Conservation (phyloP, 1,140 invertebrate genomes). For the Sitophilus oryzae region DNA sequence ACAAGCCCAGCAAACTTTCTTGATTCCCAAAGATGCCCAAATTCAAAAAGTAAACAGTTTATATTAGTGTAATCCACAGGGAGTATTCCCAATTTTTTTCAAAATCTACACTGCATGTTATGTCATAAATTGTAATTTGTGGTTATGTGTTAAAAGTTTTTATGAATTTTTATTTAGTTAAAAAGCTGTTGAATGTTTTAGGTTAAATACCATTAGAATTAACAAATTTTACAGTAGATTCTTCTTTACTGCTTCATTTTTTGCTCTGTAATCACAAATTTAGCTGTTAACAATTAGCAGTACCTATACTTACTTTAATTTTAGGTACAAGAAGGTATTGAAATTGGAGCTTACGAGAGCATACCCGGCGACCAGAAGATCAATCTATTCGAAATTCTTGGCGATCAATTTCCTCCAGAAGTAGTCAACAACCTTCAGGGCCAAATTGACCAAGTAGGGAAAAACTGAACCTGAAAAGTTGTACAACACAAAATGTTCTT, state of each 20-base stretch:
- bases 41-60: conserved; percentile 60
- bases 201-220: too few species aligned
- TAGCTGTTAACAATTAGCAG: neutral
- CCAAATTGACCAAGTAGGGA: conserved; percentile 74
- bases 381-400: conserved; percentile 72
- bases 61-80: neutral
- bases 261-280: too few species aligned
- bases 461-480: conserved; percentile 45
- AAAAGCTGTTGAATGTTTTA: too few species aligned
- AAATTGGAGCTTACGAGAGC: conserved; percentile 73
- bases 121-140: too few species aligned
- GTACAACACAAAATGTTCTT: neutral
- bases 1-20: conserved; percentile 73
- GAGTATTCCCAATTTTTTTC: too few species aligned
- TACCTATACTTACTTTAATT: conserved; percentile 18
- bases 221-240: too few species aligned
- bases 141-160: too few species aligned
- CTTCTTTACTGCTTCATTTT: too few species aligned
- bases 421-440: conserved; percentile 79
- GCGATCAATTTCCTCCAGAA: conserved; percentile 74
- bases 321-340: conserved; percentile 75
- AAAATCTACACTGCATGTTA: too few species aligned
- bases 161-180: too few species aligned
- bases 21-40: conserved; percentile 77
- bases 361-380: conserved; percentile 77